Evolutionary conservation across 2,888 invertebrate species (phyloP), one percentile per base, ranked within the genome.

Genomic region (Macrosiphum euphorbiae): DNA sequence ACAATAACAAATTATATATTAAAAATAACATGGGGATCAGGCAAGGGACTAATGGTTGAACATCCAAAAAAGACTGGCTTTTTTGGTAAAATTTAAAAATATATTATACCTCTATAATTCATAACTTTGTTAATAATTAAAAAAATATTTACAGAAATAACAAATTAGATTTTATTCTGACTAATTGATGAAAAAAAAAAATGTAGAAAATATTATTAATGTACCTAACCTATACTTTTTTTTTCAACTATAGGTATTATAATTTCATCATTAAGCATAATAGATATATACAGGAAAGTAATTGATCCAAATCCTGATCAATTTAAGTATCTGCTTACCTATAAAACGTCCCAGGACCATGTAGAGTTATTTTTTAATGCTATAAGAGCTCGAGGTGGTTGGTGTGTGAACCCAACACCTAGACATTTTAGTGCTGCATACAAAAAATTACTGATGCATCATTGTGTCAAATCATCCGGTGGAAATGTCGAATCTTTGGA

Each of bases 361-460:
- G 16, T 88, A 20, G 88, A 88, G n/a, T n/a, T 88, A 35, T 88
- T 52, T 88, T 88, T 88, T 88, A 88, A 52, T 88, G 88, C 55
- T 1, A 35, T 88, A 35, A 28, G 88, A 4, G 88, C 28, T 13
- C 11, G 55, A 55, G 84, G 84, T 35, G 84, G 84, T 84, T 35
- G 84, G 35, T 84, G 84, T 88, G n/a, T 88, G 8, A 88, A 88
- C n/a, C 88, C 88, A 28, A 88, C 55, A 35, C 88, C 88, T n/a
- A 55, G n/a, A 8, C 88, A 88, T 88, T 88, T 88, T 2, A 52
- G 88, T 88, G 35, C 7, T 35, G 55, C 88, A 35, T 41, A 84
- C 35, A n/a, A 84, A 84, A 84, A 84, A 84, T 84, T n/a, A 41
- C 5, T 84, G 84, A 84, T 55, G 35, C 52, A 88, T 88, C 88